These are phyloP conservation scores for Toxostoma redivivum DNA, from an alignment of 2,113 vertebrate species.

Conservation along the genomic window DNA sequence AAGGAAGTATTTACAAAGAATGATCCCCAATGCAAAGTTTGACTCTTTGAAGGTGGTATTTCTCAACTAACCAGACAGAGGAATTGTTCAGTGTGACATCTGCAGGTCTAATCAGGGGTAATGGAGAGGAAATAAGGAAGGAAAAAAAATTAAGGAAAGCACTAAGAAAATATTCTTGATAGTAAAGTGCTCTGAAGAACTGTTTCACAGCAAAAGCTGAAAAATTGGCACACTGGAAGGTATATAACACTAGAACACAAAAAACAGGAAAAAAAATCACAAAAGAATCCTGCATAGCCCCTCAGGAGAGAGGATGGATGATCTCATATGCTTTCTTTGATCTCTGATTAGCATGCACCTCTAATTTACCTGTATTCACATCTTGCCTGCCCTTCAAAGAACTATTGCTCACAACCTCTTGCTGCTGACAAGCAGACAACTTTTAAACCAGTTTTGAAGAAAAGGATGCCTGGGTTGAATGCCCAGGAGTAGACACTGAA, in stretches of 20 bases:
- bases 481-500: not conserved
- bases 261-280: constrained; percentile 5
- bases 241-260: not conserved
- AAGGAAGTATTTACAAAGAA: not conserved
- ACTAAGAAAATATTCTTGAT: not conserved
- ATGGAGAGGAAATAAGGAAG: not conserved
- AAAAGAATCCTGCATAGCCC: not conserved
- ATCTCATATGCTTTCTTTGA: not conserved
- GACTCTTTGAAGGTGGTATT: not conserved
- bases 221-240: not conserved
- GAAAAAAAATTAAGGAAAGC: not conserved
- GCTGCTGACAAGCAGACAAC: not conserved
- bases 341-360: not conserved
- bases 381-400: not conserved
- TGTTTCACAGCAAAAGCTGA: not conserved
- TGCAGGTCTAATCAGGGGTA: not conserved
- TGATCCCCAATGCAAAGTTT: not conserved
- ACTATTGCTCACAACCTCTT: not conserved
- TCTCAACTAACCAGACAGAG: not conserved
- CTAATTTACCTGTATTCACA: not conserved
- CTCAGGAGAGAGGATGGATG: not conserved
- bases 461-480: not conserved
- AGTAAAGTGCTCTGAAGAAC: not conserved
- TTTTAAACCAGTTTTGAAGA: not conserved
- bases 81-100: not conserved